Evolutionary conservation across 2,888 invertebrate species (phyloP).

Genomic region (Drosophila koepferae): DNA sequence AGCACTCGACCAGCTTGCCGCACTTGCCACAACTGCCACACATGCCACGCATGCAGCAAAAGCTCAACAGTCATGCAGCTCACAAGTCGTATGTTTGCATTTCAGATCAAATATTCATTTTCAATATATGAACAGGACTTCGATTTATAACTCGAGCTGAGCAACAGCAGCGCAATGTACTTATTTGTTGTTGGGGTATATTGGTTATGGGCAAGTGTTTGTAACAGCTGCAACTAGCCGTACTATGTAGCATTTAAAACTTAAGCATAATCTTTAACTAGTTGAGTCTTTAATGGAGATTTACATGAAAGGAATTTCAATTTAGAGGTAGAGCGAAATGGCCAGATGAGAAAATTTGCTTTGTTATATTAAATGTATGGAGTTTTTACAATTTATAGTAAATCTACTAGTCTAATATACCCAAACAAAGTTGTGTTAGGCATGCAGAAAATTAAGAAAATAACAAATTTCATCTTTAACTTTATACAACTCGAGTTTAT

Average conservation of each 20-base stretch:
- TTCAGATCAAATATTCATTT: constrained; percentile 72
- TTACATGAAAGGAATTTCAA: too few species aligned
- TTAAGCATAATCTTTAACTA: too few species aligned
- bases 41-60: constrained; percentile 26
- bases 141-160: constrained; percentile 15
- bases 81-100: constrained; percentile 34
- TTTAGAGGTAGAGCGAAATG: not conserved
- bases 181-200: not conserved
- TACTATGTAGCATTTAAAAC: too few species aligned
- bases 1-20: not conserved
- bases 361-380: not conserved
- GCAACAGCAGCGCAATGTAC: not conserved
- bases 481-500: too few species aligned
- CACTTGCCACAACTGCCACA: constrained; percentile 27
- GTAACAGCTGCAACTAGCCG: not conserved
- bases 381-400: not conserved
- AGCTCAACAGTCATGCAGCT: constrained; percentile 35
- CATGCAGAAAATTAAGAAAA: not conserved
- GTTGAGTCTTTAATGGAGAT: too few species aligned
- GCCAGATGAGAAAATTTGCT: not conserved
- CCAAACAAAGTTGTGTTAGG: too few species aligned
- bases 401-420: not conserved
- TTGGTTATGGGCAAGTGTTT: not conserved
- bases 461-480: too few species aligned
- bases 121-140: constrained; percentile 52